phyloP scores from a whole-genome alignment of 2,113 vertebrate genomes.

The Arizona elegans region DNA sequence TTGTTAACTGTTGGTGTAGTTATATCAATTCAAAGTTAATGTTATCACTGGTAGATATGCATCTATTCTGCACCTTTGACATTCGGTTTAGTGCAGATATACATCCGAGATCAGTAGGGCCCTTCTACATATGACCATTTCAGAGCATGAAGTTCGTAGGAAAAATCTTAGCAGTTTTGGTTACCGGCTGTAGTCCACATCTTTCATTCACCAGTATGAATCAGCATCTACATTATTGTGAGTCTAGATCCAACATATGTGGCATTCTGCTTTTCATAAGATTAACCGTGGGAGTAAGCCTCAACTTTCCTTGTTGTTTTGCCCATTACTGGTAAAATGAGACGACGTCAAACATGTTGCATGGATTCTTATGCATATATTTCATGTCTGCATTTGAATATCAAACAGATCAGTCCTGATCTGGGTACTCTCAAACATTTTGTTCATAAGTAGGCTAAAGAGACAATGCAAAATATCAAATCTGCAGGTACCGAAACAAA shows the following conservation, averaged over 20 bases:
- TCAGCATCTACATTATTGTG: not conserved
- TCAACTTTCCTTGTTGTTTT: not conserved
- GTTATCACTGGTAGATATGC: not conserved
- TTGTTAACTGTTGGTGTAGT: not conserved
- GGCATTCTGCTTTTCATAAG: not conserved
- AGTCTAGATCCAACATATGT: not conserved
- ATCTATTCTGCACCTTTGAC: not conserved
- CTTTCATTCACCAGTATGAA: not conserved
- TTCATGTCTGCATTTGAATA: not conserved
- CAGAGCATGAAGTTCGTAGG: not conserved
- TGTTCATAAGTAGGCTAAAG: not conserved
- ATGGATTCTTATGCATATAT: too few relatives aligned
- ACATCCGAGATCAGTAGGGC: not conserved
- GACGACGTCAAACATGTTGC: not conserved
- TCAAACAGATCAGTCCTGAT: not conserved
- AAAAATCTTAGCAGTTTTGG: not conserved
- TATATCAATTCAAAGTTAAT: not conserved
- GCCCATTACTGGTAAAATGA: not conserved
- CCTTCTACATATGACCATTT: not conserved
- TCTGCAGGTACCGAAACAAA: not conserved
- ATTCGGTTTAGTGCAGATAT: not conserved
- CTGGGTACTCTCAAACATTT: not conserved
- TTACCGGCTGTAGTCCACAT: not conserved
- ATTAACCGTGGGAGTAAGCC: not conserved
- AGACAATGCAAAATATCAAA: not conserved